A percentile compares a stretch with the other conserved stretches of the same genome.
These are phyloP conservation scores for Ashinkailepas kermadecensis DNA, from an alignment of 2,888 invertebrate species.

Conservation along the genomic window DNA sequence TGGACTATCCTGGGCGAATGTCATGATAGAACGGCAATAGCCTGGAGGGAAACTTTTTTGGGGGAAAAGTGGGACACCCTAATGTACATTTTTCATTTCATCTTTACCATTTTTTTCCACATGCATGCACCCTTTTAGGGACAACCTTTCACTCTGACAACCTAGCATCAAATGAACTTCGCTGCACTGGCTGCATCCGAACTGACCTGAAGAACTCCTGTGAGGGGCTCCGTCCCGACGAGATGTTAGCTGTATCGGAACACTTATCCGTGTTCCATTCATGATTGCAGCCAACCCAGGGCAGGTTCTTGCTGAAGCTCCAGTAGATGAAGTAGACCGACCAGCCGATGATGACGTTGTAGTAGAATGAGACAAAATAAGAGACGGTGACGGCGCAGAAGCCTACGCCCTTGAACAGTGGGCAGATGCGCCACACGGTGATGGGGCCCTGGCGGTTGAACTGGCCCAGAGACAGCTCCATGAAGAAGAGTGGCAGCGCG, in stretches of 20 bases:
- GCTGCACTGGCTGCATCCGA: too few species aligned
- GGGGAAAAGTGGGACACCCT: too few species aligned
- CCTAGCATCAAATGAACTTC: too few species aligned
- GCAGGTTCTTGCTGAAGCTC: conserved; percentile 58
- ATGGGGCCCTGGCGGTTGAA: conserved; percentile 69
- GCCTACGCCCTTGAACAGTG: conserved; percentile 68
- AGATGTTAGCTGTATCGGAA: conserved; percentile 38
- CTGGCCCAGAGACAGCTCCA: conserved; percentile 69
- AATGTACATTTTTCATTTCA: too few species aligned
- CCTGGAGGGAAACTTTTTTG: too few species aligned
- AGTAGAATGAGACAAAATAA: conserved; percentile 69
- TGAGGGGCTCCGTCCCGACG: conserved; percentile 34
- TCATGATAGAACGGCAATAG: too few species aligned
- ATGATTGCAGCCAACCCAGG: conserved; percentile 74
- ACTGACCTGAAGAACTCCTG: conserved; percentile 40
- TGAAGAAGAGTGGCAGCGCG: conserved; percentile 67
- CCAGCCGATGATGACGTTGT: conserved; percentile 81
- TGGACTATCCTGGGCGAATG: too few species aligned
- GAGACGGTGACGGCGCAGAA: conserved; percentile 71
- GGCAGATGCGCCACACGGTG: conserved; percentile 73
- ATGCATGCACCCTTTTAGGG: too few species aligned
- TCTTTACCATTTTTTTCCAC: too few species aligned
- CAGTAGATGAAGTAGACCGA: conserved; percentile 70
- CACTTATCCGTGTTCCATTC: conserved; percentile 70
- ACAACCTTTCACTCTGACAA: too few species aligned